A percentile compares a stretch with the other conserved stretches of the same genome.
phyloP scores from a whole-genome alignment of 64 coral and sea anemone genomes.

The Montipora sp. region DNA sequence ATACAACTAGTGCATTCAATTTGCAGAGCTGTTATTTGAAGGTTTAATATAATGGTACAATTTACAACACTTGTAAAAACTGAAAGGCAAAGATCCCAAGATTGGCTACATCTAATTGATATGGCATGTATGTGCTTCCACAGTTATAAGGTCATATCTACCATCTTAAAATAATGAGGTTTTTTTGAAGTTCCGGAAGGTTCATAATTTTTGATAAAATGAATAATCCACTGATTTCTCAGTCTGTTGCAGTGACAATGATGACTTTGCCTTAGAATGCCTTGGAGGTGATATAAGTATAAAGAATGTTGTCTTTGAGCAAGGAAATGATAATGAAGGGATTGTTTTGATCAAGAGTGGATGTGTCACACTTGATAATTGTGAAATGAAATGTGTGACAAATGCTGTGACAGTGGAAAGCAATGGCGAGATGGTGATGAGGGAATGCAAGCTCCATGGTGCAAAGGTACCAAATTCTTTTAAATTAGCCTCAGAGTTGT shows the following conservation, averaged over 20 bases:
- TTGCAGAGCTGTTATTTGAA: too few species aligned
- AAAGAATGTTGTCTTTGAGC: constrained; percentile 71
- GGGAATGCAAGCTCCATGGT: constrained; percentile 66
- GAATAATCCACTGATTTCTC: not conserved
- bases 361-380: constrained; percentile 63
- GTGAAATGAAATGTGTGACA: constrained; percentile 64
- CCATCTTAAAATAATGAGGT: too few species aligned
- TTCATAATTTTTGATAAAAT: not conserved
- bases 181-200: not conserved
- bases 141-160: too few species aligned
- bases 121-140: too few species aligned
- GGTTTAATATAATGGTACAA: too few species aligned
- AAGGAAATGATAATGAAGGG: constrained; percentile 44
- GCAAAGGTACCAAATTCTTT: constrained; percentile 39
- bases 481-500: not conserved
- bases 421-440: constrained; percentile 41
- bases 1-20: too few species aligned
- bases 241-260: constrained; percentile 62
- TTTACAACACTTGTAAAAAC: too few species aligned
- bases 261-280: constrained; percentile 70
- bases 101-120: too few species aligned
- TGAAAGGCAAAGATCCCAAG: too few species aligned
- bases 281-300: constrained; percentile 56
- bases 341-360: constrained; percentile 62
- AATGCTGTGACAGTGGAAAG: constrained; percentile 41